Base-by-base conservation (phyloP, 2,113 vertebrate genomes). In the Forbesichthys agassizii region DNA sequence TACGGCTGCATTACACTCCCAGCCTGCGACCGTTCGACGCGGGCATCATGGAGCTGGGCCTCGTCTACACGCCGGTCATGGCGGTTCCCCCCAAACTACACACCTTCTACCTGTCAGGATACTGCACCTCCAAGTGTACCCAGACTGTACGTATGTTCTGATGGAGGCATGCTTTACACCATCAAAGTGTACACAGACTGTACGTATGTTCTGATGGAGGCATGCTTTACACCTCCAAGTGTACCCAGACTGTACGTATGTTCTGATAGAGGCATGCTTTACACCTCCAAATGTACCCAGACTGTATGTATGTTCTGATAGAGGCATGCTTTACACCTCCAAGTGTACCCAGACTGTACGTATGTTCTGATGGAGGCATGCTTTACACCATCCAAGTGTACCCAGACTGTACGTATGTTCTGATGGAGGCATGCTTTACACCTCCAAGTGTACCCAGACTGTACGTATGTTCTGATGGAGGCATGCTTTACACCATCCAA, bases 41-140 rank as follows among this genome's bases (percentile, higher is more conserved):
- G 0, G 98, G 95, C 0, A 97, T 99, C 88, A 94, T 99, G 94
- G 98, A 99, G 90, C 92, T 99, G 71, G 98, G 98, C 56, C 90
- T 99, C 10, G 96, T 98, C 68, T 99, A 99, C 85, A 96, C 94
- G 0, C 96, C 97, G 0, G 57, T 95, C 77, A 98, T 99, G 96
- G 97, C 96, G 5, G 87, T 98, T 36, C 98, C 98, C 2, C 98
- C 98, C 0, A 85, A 72, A 0, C 94, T 98, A 78, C 36, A 64
- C 0, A 33, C 13, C 10, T 99, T 97, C 62, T 8, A 83, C 69
- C 94, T 99, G 75, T 95, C 82, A 0, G 98, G 97, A 3, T 98
- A 98, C 74, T 99, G 98, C 93, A 96, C 93, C 0, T 93, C 94
- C 67, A 93, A 94, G 73, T 99, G 98, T 80, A 99, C 97, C 8